Percentiles rank a stretch among this genome's conserved stretches.
These are phyloP conservation scores for Drosophila kohkoa DNA, from an alignment of 1,140 invertebrate species.

Conservation along the genomic window DNA sequence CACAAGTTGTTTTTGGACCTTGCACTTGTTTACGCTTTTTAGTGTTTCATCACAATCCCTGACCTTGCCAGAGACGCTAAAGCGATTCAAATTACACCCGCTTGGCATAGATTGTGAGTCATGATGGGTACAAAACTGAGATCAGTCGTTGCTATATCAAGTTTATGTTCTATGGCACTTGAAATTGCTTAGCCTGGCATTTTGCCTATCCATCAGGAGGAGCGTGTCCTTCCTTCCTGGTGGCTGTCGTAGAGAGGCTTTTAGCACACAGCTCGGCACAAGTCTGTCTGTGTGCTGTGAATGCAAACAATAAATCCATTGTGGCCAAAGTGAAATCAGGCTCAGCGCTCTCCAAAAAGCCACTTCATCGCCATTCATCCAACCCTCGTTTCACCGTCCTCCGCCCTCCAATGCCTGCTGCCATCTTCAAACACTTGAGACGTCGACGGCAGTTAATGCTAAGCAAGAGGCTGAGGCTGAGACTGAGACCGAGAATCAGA, in stretches of 20 bases:
- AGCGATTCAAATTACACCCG: constrained; percentile 1
- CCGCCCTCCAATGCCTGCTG: neutral
- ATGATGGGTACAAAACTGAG: neutral
- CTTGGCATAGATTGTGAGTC: neutral
- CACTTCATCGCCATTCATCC: constrained; percentile 41
- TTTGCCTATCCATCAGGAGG: neutral
- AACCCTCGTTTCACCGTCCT: neutral
- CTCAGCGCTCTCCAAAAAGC: constrained; percentile 60
- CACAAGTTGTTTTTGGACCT: constrained; percentile 2
- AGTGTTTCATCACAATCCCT: constrained; percentile 32
- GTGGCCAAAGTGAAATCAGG: constrained; percentile 81
- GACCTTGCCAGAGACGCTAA: constrained; percentile 29
- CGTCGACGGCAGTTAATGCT: constrained; percentile 71
- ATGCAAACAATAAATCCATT: constrained; percentile 81
- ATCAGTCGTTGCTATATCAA: constrained; percentile 4
- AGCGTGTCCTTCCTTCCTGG: neutral
- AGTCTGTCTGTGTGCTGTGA: constrained; percentile 10
- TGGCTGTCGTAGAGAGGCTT: constrained; percentile 57
- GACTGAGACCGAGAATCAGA: constrained; percentile 3
- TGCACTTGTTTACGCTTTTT: constrained; percentile 37
- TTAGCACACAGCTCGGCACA: constrained; percentile 58
- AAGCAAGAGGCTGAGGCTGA: constrained; percentile 65
- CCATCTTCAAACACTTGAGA: constrained; percentile 69
- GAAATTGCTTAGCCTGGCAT: constrained; percentile 50
- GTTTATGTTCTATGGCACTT: constrained; percentile 23